A percentile compares a stretch with the other conserved stretches of the same genome.
phyloP scores from a whole-genome alignment of 2,113 vertebrate species.

The Pterophyllum scalare region DNA sequence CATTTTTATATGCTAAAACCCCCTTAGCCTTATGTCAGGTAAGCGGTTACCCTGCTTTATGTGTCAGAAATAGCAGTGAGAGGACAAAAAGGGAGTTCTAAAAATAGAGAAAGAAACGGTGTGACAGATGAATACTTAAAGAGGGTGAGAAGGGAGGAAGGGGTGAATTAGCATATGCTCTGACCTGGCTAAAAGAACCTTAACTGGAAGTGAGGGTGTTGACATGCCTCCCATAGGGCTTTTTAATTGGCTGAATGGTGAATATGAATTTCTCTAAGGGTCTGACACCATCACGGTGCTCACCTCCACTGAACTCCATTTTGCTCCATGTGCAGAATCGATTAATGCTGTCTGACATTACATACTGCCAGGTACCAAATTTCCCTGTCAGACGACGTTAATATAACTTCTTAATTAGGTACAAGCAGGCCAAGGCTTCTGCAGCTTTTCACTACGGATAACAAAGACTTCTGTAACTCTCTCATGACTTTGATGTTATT shows the following conservation, averaged over 20 bases:
- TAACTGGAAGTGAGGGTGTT: slow-evolving; percentile 19
- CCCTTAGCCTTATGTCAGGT: background rate
- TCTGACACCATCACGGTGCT: slow-evolving; percentile 41
- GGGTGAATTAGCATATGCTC: slow-evolving; percentile 17
- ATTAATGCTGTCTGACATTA: slow-evolving; percentile 66
- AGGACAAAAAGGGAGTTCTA: background rate
- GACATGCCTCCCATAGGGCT: background rate
- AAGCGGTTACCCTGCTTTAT: background rate
- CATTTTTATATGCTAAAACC: background rate
- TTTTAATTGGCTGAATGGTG: slow-evolving; percentile 67
- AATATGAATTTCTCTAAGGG: slow-evolving; percentile 38
- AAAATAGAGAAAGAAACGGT: background rate
- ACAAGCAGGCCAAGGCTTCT: background rate
- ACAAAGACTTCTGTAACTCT: background rate
- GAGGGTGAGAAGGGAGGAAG: background rate
- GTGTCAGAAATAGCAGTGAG: background rate
- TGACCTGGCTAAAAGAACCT: slow-evolving; percentile 20
- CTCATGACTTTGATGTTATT: slow-evolving; percentile 48
- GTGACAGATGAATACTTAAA: background rate
- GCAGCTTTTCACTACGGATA: slow-evolving; percentile 29
- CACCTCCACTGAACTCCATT: slow-evolving; percentile 68
- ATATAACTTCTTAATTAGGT: slow-evolving; percentile 65
- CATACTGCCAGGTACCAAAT: slow-evolving; percentile 22
- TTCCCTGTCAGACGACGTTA: slow-evolving; percentile 28
- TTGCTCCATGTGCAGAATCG: slow-evolving; percentile 58